phyloP scores from a whole-genome alignment of 2,888 invertebrate genomes.

The Prosapia bicincta region DNA sequence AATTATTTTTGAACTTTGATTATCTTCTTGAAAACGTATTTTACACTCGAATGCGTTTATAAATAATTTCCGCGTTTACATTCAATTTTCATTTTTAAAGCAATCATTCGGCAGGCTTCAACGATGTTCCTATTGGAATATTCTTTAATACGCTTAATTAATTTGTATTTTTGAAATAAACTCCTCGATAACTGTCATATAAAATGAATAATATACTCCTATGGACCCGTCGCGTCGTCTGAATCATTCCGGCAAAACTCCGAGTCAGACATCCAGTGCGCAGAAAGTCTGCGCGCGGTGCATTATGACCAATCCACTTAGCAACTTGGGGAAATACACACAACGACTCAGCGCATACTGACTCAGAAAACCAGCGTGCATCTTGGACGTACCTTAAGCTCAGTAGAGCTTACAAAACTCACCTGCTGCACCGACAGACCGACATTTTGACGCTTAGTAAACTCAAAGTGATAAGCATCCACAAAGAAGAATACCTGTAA shows the following conservation, averaged over 20 bases:
- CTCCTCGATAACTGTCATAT: constrained; percentile 1
- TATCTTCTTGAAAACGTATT: too few relatives aligned
- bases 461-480: too few relatives aligned
- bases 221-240: neutral
- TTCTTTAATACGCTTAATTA: constrained; percentile 5
- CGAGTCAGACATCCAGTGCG: constrained; percentile 5
- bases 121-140: constrained; percentile 12
- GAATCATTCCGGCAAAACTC: constrained; percentile 10
- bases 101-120: constrained; percentile 10
- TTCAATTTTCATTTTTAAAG: neutral
- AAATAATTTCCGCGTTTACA: neutral
- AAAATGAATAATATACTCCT: neutral
- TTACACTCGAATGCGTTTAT: neutral
- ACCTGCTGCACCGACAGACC: too few relatives aligned
- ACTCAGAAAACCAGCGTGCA: constrained; percentile 16
- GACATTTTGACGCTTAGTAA: too few relatives aligned
- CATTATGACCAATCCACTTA: neutral
- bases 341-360: neutral
- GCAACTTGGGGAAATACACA: neutral
- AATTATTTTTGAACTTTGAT: neutral
- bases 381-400: constrained; percentile 8
- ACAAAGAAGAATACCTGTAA: constrained; percentile 62
- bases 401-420: too few relatives aligned
- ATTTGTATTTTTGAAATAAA: too few relatives aligned
- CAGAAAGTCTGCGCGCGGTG: neutral